Evolutionary conservation across 2,888 invertebrate genomes (phyloP).

Genomic region (Trissoscelio sp.): DNA sequence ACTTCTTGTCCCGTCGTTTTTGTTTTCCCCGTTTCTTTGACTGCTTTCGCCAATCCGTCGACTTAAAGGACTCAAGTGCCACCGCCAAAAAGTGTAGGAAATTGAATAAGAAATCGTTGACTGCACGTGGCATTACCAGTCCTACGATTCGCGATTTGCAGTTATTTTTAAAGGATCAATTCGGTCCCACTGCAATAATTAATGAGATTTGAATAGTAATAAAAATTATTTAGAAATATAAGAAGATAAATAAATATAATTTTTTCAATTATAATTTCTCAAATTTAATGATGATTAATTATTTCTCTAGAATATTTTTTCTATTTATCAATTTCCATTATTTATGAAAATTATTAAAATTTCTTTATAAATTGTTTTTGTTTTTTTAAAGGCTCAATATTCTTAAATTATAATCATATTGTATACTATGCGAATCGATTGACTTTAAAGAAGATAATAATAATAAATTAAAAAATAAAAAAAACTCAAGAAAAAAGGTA

Average conservation of each 20-base stretch:
- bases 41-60: constrained; percentile 58
- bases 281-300: too few species aligned
- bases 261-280: too few species aligned
- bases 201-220: too few species aligned
- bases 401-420: constrained; percentile 15
- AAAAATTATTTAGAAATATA: too few species aligned
- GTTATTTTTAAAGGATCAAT: not conserved
- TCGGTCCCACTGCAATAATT: too few species aligned
- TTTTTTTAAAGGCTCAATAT: not conserved
- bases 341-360: too few species aligned
- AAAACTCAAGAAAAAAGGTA: constrained; percentile 15
- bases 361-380: too few species aligned
- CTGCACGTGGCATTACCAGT: constrained; percentile 61
- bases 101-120: constrained; percentile 64
- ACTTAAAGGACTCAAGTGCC: constrained; percentile 57
- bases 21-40: constrained; percentile 67
- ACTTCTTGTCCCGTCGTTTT: constrained; percentile 78
- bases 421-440: constrained; percentile 25
- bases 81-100: constrained; percentile 62
- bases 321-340: too few species aligned
- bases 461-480: constrained; percentile 22
- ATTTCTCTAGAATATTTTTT: too few species aligned
- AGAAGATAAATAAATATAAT: too few species aligned
- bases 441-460: constrained; percentile 43
- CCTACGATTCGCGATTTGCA: constrained; percentile 21